Evolutionary conservation across 2,888 invertebrate species (phyloP).

Genomic region (Unio delphinus): DNA sequence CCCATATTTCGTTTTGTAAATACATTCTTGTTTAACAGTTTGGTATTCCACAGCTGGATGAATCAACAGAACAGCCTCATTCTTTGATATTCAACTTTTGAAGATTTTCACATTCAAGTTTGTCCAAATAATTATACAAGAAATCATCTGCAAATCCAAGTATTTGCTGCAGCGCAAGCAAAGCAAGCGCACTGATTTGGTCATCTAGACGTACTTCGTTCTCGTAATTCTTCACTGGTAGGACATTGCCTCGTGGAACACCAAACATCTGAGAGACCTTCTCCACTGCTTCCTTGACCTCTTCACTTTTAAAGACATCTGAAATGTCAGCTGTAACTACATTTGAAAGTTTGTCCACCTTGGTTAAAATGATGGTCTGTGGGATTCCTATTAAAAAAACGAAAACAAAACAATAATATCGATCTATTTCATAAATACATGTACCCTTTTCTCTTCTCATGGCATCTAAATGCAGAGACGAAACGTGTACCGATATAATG

Average conservation of each 20-base stretch:
- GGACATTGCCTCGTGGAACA: slow-evolving; percentile 29
- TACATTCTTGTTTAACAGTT: no score
- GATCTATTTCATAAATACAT: no score
- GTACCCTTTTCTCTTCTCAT: no score
- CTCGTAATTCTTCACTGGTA: slow-evolving; percentile 41
- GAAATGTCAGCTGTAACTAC: slow-evolving; percentile 20
- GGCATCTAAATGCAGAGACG: no score
- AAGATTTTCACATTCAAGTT: background rate
- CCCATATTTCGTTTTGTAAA: no score
- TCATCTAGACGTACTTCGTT: slow-evolving; percentile 31
- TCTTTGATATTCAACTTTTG: no score
- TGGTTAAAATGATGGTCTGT: slow-evolving; percentile 33
- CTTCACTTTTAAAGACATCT: slow-evolving; percentile 22
- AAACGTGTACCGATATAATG: no score
- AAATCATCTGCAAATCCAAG: slow-evolving; percentile 34
- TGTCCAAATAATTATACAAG: slow-evolving; percentile 26
- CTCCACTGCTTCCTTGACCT: slow-evolving; percentile 27
- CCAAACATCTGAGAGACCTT: slow-evolving; percentile 32
- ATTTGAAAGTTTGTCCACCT: slow-evolving; percentile 29
- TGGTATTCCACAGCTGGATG: no score
- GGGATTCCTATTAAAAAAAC: slow-evolving; percentile 25
- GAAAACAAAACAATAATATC: no score
- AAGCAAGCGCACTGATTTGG: slow-evolving; percentile 26
- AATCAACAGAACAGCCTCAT: no score
- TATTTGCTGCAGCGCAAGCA: slow-evolving; percentile 28